Evolutionary conservation across 2,888 invertebrate species (phyloP), one percentile per base, ranked within the genome.

Genomic region (Encarsia formosa): DNA sequence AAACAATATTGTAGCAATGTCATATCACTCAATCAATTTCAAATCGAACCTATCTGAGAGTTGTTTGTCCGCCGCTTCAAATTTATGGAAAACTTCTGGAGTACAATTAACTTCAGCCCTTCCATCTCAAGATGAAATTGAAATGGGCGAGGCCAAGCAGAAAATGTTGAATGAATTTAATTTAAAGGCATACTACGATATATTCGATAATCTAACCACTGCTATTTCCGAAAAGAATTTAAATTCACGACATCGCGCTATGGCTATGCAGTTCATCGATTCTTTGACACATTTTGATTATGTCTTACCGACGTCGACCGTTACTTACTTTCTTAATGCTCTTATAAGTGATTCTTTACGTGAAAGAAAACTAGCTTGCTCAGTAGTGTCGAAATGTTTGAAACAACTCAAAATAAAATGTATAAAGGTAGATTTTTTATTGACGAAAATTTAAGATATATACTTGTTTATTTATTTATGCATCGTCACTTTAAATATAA

Each of bases 211-310:
- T 8, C 69, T 87, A 29, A 64, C 85, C 29, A 73, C 78, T 16
- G 77, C 81, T 23, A 75, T 85, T 31, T 74, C 79, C 11, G 73
- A 78, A 54, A 76, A 81, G 31, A 78, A 76, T 66, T 68, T 80
- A 68, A 89, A 88, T 69, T 93, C 93, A 93, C 82, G 91, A 45
- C 89, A 90, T 58, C 79, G 86, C 46, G 80, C 85, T 58, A 81
- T 91, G 71, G 86, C 86, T 0, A 80, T 90, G 69, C 81, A 82
- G 55, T 82, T 92, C 75, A 74, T 93, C 5, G 79, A 81, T 2
- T 79, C 82, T 63, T 77, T 91, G 49, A 81, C 88, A 1, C 85
- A 91, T 56, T 79, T 85, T 1, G 86, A 89, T 68, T 79, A 84
- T 1, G 73, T 76, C 5, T 85, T 85, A 70, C 82, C 87, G 1